A percentile compares a stretch with the other conserved stretches of the same genome.
Evolutionary conservation across 2,113 vertebrate species (phyloP).

Genomic region (Nothocercus julius): DNA sequence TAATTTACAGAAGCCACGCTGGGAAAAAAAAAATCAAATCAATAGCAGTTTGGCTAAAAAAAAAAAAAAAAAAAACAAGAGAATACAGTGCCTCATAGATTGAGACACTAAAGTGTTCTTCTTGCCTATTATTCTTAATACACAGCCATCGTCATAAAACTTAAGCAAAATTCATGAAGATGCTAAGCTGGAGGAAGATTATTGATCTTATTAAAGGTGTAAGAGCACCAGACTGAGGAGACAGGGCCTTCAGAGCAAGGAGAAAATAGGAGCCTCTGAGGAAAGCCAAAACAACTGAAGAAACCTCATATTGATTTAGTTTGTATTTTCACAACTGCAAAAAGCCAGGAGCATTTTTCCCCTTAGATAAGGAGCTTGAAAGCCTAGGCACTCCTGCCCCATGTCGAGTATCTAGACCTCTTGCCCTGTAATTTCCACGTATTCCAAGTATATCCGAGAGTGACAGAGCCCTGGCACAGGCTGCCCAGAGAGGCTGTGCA

Average conservation of each 20-base stretch:
- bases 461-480: no score
- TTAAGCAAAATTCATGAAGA: conserved; percentile 56
- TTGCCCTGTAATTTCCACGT: background rate
- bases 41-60: conserved; percentile 26
- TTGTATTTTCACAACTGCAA: fast-evolving
- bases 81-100: background rate
- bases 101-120: conserved; percentile 36
- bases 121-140: conserved; percentile 38
- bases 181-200: background rate
- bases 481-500: no score
- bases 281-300: background rate
- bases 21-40: conserved; percentile 40
- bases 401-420: background rate
- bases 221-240: conserved; percentile 14
- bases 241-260: background rate
- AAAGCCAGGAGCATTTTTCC: background rate
- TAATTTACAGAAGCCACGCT: background rate
- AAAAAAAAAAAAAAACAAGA: background rate
- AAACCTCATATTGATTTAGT: background rate
- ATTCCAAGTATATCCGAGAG: no score
- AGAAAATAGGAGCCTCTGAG: background rate
- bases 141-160: background rate
- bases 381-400: background rate
- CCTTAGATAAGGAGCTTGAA: background rate
- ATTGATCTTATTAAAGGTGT: conserved; percentile 57